A percentile compares a stretch with the other conserved stretches of the same genome.
Evolutionary conservation across 2,888 invertebrate genomes (phyloP).

Genomic region (Ophioninae sp.): DNA sequence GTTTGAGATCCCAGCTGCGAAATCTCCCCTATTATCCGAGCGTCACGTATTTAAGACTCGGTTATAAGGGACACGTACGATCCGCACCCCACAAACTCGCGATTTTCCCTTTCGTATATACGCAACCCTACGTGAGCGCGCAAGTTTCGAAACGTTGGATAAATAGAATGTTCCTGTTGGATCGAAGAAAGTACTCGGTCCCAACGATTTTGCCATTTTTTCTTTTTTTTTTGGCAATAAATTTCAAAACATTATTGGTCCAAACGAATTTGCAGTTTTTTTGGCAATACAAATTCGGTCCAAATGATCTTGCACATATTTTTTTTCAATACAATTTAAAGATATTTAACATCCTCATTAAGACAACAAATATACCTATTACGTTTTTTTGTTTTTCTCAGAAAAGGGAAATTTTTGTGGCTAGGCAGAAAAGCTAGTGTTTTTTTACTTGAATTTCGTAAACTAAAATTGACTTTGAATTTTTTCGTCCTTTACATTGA

Average conservation of each 20-base stretch:
- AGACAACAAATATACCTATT: too few relatives aligned
- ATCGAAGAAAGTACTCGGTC: not conserved
- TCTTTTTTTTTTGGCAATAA: not conserved
- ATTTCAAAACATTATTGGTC: not conserved
- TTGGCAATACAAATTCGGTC: too few relatives aligned
- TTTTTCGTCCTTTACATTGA: too few relatives aligned
- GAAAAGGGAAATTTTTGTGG: too few relatives aligned
- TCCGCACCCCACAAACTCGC: slow-evolving; percentile 21
- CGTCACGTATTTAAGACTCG: slow-evolving; percentile 79
- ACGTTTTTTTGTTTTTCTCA: too few relatives aligned
- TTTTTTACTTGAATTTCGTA: too few relatives aligned
- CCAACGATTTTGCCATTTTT: not conserved
- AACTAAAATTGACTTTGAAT: too few relatives aligned
- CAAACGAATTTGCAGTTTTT: too few relatives aligned
- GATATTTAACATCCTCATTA: too few relatives aligned
- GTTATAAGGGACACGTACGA: slow-evolving; percentile 75
- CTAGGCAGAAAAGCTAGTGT: too few relatives aligned
- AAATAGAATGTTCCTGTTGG: not conserved
- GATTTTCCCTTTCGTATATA: slow-evolving; percentile 31
- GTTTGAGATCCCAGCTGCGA: slow-evolving; percentile 68
- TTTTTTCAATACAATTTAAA: too few relatives aligned
- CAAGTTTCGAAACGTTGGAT: not conserved
- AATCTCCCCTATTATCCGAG: slow-evolving; percentile 72
- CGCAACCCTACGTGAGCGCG: slow-evolving; percentile 36
- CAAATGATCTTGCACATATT: too few relatives aligned